Evolutionary conservation across 2,113 vertebrate species (phyloP).

Genomic region (Neomonachus schauinslandi): DNA sequence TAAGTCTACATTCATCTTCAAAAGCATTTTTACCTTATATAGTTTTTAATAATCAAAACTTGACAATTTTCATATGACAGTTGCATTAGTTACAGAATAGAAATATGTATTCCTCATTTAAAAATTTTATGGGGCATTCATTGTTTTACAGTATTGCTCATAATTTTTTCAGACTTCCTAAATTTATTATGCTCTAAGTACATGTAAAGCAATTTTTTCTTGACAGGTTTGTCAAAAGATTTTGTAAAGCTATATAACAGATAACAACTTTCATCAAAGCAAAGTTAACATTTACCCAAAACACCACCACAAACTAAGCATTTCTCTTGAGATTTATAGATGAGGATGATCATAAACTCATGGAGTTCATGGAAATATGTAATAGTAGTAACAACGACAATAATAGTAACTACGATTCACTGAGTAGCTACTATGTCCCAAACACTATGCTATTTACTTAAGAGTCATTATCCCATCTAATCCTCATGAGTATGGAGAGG

Average conservation of each 20-base stretch:
- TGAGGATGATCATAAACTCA: background rate
- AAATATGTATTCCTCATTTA: constrained; percentile 33
- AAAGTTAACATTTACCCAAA: constrained; percentile 38
- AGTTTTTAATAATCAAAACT: constrained; percentile 60
- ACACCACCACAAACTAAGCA: background rate
- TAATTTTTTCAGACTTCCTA: constrained; percentile 51
- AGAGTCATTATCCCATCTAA: background rate
- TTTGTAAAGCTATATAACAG: constrained; percentile 44
- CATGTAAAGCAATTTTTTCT: constrained; percentile 37
- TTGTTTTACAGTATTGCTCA: constrained; percentile 7
- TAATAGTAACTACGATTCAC: background rate
- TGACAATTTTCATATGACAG: constrained; percentile 35
- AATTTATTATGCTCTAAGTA: constrained; percentile 57
- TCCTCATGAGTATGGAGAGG: background rate
- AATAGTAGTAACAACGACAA: background rate
- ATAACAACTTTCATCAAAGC: background rate
- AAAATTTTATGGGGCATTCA: constrained; percentile 57
- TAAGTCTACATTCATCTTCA: constrained; percentile 1
- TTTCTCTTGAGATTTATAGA: background rate
- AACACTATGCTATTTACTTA: background rate
- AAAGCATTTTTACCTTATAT: constrained; percentile 26
- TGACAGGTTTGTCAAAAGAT: constrained; percentile 40
- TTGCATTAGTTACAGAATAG: constrained; percentile 54
- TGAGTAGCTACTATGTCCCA: background rate
- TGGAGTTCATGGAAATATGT: background rate